Evolutionary conservation across 1,140 invertebrate genomes (phyloP), one percentile per base, ranked within the genome.

Genomic region (Drosophila novamexicana): DNA sequence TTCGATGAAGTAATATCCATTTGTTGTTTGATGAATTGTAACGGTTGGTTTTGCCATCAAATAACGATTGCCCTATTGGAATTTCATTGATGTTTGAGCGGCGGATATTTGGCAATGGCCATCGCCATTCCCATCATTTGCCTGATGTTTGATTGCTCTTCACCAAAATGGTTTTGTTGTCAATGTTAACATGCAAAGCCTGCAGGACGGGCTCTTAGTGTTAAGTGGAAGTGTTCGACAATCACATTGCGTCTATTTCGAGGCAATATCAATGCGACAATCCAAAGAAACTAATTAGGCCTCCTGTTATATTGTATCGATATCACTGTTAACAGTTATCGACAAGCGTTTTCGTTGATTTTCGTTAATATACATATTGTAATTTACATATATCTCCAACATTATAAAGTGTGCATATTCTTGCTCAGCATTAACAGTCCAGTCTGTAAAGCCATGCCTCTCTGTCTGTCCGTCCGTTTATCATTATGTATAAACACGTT

Each of bases 1-100:
- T 79, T 89, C 84, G 85, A 90, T 89, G 74, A 89, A 88, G 84
- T 88, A 88, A 88, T 88, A 88, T 88, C 83, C 84, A 88, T 88
- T 88, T 81, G 79, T 53, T 88, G 83, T 86, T 88, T 86, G 83
- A 88, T 86, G 83, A 86, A 86, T 86, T 88, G 83, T 88, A 83
- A 86, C 79, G 76, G 76, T 75, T 70, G 73, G 45, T 53, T 49
- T 45, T 63, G 75, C 61, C 62, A 81, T 82, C 78, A 81, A 82
- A 82, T 78, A 78, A 71, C 53, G 79, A 73, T 69, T 65, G 73
- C 59, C 71, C 71, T 75, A 69, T 86, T 63, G 77, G 70, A 75
- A 86, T 85, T 79, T 66, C 78, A 85, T 59, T 73, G 83, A 68
- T 83, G 69, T 77, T 74, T 63, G 71, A 36, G 45, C 45, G 16